Evolutionary conservation across 2,888 invertebrate genomes (phyloP), one percentile per base, ranked within the genome.

Genomic region (Amiota minor): DNA sequence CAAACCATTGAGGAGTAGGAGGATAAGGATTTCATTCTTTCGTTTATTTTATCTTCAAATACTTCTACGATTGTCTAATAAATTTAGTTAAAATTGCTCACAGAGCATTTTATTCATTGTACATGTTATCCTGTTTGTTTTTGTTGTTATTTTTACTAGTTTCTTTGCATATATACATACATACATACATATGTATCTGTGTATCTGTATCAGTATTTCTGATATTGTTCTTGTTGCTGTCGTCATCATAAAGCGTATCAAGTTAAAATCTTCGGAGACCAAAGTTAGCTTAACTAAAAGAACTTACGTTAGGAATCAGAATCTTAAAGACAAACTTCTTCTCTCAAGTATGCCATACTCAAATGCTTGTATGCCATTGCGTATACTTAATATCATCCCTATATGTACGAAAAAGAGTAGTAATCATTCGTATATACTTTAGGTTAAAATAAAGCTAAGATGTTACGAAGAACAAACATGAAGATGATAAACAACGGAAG

Each of bases 351-450:
- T 18, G 16, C 16, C 2, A 14, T 10, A 59, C 11, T 16, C 56
- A 56, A 6, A 56, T 16, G 3, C 56, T 53, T 55, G 71, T 70
- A 71, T 75, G 74, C 82, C 82, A 72, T 71, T 73, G 79, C 85
- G 82, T 83, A 85, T 83, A 72, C 84, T 79, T 81, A 77, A 85
- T 79, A 76, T 35, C 35, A 70, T 76, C 74, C 85, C 82, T 81
- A 73, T 61, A 80, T 72, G 85, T 69, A 72, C 68, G 77, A 79
- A 55, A 61, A 53, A 53, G 53, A 53, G n/a, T 53, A 35, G 35
- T 35, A 35, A 35, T 35, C 35, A 35, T 35, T 4, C 35, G 35
- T 35, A 35, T 35, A 8, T 35, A 6, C 6, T 6, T 35, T 35
- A 35, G 2, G 35, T 35, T 35, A 35, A 35, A 35, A 35, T 35